phyloP scores from a whole-genome alignment of 1,140 invertebrate species.

The Pseudomyrmex cubaensis region DNA sequence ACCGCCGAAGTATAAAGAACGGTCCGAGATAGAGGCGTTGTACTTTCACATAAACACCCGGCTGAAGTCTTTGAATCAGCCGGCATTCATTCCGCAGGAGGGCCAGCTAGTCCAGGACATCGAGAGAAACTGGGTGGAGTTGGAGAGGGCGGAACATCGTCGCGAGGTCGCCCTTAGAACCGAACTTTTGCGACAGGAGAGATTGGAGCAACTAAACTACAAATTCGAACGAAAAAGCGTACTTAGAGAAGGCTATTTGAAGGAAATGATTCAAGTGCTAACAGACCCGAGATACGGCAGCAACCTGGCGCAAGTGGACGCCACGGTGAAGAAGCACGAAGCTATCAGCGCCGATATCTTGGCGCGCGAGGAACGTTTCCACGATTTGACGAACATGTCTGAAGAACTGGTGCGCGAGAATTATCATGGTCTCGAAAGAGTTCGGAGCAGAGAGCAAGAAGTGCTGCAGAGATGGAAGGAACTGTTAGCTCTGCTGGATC shows the following conservation, averaged over 20 bases:
- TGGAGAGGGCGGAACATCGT: conserved; percentile 97
- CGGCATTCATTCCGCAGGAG: conserved; percentile 95
- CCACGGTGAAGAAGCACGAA: conserved; percentile 99
- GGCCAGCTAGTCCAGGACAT: conserved; percentile 96
- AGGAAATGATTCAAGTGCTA: conserved; percentile 99
- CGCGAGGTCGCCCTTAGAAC: conserved; percentile 96
- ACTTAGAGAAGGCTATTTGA: conserved; percentile 96
- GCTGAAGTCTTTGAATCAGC: conserved; percentile 96
- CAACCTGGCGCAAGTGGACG: conserved; percentile 97
- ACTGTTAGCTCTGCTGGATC: conserved; percentile 93
- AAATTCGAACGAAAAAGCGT: conserved; percentile 98
- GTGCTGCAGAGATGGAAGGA: conserved; percentile 95
- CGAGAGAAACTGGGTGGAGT: conserved; percentile 95
- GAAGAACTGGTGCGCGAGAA: conserved; percentile 96
- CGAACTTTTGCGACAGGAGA: conserved; percentile 96
- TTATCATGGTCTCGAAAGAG: conserved; percentile 95
- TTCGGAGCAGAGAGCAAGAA: conserved; percentile 93
- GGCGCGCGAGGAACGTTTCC: conserved; percentile 97
- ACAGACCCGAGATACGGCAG: conserved; percentile 96
- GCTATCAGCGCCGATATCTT: conserved; percentile 99
- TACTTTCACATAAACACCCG: conserved; percentile 99
- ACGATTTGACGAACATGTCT: conserved; percentile 96
- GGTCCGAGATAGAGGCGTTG: conserved; percentile 98
- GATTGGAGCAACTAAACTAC: conserved; percentile 97
- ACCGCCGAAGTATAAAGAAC: conserved; percentile 98